A percentile compares a stretch with the other conserved stretches of the same genome.
These are phyloP conservation scores for Caenorhabditis macrosperma DNA, from an alignment of 2,888 invertebrate species.

Conservation along the genomic window DNA sequence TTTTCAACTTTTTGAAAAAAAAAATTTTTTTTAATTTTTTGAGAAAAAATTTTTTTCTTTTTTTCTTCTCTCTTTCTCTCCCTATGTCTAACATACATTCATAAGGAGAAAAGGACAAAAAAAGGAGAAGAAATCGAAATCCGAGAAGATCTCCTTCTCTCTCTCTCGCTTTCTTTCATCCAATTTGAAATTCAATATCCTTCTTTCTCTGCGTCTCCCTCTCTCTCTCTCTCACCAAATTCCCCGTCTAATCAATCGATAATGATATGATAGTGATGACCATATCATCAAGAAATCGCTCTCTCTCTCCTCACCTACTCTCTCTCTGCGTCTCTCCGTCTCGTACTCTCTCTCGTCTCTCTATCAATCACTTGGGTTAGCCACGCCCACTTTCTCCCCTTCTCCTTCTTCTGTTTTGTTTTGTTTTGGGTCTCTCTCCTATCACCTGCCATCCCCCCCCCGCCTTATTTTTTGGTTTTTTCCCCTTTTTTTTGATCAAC, in stretches of 20 bases:
- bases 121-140: slow-evolving; percentile 24
- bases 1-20: not conserved
- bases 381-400: slow-evolving; percentile 32
- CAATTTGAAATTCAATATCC: not conserved
- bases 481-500: too few relatives aligned
- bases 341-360: slow-evolving; percentile 7
- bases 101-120: too few relatives aligned
- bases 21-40: too few relatives aligned
- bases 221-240: slow-evolving; percentile 16
- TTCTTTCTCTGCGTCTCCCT: slow-evolving; percentile 12
- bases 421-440: too few relatives aligned
- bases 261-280: too few relatives aligned
- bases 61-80: not conserved
- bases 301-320: not conserved
- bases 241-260: slow-evolving; percentile 3
- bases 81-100: too few relatives aligned
- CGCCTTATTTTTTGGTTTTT: too few relatives aligned
- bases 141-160: slow-evolving; percentile 13
- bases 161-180: not conserved
- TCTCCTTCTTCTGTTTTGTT: slow-evolving; percentile 4
- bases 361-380: slow-evolving; percentile 3
- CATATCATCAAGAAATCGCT: too few relatives aligned
- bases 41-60: too few relatives aligned
- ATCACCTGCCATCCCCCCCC: slow-evolving; percentile 18
- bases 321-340: slow-evolving; percentile 21